Evolutionary conservation across 2,888 invertebrate genomes (phyloP).

Genomic region (Eupithecia pulchellata): DNA sequence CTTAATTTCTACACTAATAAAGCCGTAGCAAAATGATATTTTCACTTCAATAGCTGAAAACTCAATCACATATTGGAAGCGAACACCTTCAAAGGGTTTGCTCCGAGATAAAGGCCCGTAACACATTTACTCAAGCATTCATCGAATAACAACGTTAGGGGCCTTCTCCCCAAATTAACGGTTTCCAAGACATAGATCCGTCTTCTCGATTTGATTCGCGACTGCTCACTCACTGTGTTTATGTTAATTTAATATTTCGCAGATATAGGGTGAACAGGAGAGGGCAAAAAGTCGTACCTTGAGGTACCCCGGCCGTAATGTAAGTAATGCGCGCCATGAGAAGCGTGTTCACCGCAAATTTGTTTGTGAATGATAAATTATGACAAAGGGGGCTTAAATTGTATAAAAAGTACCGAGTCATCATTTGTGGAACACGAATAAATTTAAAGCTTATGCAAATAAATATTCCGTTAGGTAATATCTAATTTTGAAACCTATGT

Average conservation of each 20-base stretch:
- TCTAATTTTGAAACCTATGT: background rate
- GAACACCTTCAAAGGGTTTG: conserved; percentile 47
- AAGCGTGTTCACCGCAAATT: conserved; percentile 31
- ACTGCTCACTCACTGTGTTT: conserved; percentile 63
- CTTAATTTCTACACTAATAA: conserved; percentile 1
- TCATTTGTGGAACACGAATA: conserved; percentile 13
- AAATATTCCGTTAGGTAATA: background rate
- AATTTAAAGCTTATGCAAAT: background rate
- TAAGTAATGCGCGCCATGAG: conserved; percentile 32
- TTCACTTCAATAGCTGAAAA: conserved; percentile 43
- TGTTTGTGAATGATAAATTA: conserved; percentile 36
- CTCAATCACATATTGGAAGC: conserved; percentile 46
- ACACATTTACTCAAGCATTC: conserved; percentile 69
- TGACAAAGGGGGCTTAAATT: conserved; percentile 28
- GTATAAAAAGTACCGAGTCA: conserved; percentile 21
- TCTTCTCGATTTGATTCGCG: conserved; percentile 76
- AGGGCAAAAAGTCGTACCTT: conserved; percentile 40
- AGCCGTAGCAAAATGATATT: conserved; percentile 26
- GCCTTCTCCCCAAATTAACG: conserved; percentile 67
- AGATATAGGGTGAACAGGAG: conserved; percentile 46
- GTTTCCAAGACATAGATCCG: conserved; percentile 76
- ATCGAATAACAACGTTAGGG: conserved; percentile 57
- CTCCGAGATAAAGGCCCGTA: conserved; percentile 58
- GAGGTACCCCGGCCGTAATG: conserved; percentile 38
- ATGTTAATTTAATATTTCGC: conserved; percentile 79